Percentiles rank a stretch among this genome's conserved stretches.
phyloP scores from a whole-genome alignment of 2,888 invertebrate species.

The Aleiodes testaceus region DNA sequence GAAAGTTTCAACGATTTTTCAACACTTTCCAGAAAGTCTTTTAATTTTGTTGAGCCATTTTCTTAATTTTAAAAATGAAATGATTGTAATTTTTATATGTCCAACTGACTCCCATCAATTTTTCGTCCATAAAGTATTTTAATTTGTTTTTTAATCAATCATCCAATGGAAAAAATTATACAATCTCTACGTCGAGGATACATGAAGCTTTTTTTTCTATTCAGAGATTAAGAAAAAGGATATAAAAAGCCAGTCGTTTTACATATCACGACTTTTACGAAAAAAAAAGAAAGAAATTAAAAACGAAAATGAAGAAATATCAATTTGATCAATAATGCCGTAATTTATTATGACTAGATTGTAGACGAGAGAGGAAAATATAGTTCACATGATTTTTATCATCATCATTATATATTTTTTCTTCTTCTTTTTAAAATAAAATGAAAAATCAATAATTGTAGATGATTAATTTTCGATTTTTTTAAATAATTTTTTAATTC shows the following conservation, averaged over 20 bases:
- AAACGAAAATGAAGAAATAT: neutral
- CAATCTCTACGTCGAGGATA: conserved; percentile 32
- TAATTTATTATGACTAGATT: conserved; percentile 28
- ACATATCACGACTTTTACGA: conserved; percentile 58
- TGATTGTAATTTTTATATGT: no score
- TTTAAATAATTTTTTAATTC: conserved; percentile 55
- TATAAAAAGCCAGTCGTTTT: conserved; percentile 49
- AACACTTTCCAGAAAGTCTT: neutral
- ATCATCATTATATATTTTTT: conserved; percentile 56
- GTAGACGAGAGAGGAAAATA: neutral
- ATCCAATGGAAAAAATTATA: neutral
- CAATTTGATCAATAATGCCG: conserved; percentile 23
- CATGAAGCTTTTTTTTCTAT: conserved; percentile 55
- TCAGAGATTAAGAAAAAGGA: conserved; percentile 52
- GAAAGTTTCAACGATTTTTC: neutral
- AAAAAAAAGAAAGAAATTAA: neutral
- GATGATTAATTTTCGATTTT: conserved; percentile 58
- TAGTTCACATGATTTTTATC: conserved; percentile 37
- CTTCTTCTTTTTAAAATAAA: conserved; percentile 65
- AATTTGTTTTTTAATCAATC: neutral
- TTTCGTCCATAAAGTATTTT: conserved; percentile 3
- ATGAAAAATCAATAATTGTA: conserved; percentile 51
- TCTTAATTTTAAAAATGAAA: neutral
- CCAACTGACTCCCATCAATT: neutral
- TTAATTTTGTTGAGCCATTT: neutral